Percentiles rank a stretch among this genome's conserved stretches.
Evolutionary conservation across 2,797 vertebrate species (phyloP).

Genomic region (Danio tinwini): DNA sequence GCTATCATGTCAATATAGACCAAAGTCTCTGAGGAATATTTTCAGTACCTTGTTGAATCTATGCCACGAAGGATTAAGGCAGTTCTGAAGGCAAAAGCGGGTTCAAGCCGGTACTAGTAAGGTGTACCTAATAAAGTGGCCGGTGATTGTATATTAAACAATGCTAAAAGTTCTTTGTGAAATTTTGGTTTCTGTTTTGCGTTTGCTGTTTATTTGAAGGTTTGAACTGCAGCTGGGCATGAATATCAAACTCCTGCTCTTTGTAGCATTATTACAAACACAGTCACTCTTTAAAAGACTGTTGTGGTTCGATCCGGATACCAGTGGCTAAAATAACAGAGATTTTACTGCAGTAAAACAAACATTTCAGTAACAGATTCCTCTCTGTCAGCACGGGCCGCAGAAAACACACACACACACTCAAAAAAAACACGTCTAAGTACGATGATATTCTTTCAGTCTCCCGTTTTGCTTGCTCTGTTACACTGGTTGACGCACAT

Average conservation of each 20-base stretch:
- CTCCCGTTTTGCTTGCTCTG: slow-evolving; percentile 18
- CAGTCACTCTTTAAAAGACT: slow-evolving; percentile 69
- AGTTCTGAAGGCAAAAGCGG: no score
- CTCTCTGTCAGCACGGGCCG: slow-evolving; percentile 56
- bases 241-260: slow-evolving; percentile 69
- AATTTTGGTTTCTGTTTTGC: slow-evolving; percentile 5
- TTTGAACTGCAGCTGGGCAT: slow-evolving; percentile 36
- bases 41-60: no score
- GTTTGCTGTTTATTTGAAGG: slow-evolving; percentile 40
- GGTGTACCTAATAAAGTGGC: no score
- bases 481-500: slow-evolving; percentile 25
- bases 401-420: slow-evolving; percentile 44
- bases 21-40: no score
- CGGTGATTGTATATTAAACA: no score
- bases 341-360: slow-evolving; percentile 73
- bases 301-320: slow-evolving; percentile 68
- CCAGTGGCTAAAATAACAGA: slow-evolving; percentile 75
- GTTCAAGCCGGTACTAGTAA: no score
- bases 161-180: not conserved
- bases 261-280: slow-evolving; percentile 73
- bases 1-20: no score
- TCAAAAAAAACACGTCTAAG: no score
- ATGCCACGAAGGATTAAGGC: no score
- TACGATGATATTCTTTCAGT: slow-evolving; percentile 20
- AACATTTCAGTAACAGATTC: slow-evolving; percentile 65